Evolutionary conservation across 2,113 vertebrate species (phyloP).

Genomic region (Rhynchopsitta pachyrhyncha): DNA sequence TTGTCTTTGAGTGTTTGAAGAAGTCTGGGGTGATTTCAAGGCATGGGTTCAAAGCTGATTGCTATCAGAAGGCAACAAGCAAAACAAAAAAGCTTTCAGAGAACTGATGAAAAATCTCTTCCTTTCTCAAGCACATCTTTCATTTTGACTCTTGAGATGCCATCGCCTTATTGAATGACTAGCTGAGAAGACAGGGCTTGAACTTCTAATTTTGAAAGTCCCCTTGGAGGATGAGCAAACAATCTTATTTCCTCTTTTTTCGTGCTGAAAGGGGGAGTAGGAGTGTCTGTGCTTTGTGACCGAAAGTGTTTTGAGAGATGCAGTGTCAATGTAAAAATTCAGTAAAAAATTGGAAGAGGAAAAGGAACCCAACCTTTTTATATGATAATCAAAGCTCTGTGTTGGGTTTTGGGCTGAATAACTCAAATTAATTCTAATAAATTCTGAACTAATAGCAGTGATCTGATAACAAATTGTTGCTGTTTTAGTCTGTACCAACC

Average conservation of each 20-base stretch:
- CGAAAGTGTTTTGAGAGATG: neutral
- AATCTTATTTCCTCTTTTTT: neutral
- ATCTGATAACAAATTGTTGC: neutral
- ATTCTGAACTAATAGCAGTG: neutral
- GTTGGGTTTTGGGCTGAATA: neutral
- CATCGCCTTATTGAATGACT: neutral
- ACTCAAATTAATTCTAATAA: neutral
- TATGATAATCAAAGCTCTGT: neutral
- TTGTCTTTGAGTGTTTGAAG: neutral
- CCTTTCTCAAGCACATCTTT: neutral
- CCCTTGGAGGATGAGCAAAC: neutral
- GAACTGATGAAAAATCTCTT: neutral
- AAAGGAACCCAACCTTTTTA: neutral
- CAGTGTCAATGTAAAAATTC: neutral
- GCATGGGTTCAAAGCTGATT: neutral
- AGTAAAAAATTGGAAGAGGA: neutral
- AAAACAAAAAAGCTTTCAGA: neutral
- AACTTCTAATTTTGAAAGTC: neutral
- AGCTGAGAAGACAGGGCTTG: neutral
- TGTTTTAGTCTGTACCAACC: neutral
- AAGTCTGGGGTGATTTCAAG: neutral
- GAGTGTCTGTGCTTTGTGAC: neutral
- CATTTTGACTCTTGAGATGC: neutral
- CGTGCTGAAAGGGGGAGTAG: neutral
- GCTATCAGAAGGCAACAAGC: neutral